Base-by-base conservation (phyloP, 2,888 invertebrate genomes). In the Protodeltote pygarga region DNA sequence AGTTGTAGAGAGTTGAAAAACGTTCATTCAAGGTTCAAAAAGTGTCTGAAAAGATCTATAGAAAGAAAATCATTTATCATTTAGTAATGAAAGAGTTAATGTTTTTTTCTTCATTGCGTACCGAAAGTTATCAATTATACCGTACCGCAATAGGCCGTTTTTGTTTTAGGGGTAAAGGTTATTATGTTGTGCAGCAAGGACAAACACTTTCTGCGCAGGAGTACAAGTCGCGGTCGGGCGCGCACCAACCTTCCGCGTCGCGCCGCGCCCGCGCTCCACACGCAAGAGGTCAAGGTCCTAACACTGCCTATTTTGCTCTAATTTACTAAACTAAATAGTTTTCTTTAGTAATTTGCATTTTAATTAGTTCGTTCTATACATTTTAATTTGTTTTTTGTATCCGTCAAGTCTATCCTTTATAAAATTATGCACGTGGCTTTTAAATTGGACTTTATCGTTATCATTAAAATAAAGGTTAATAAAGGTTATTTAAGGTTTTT, bases 171-270 rank as follows among this genome's bases (percentile, higher is more conserved):
- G 86, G 66, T 75, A 87, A 83, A 81, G 83, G 82, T 77, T 73
- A 77, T 53, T n/a, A 52, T 67, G 75, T 74, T 76, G 74, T 76
- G 64, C 62, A 69, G 67, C 89, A 91, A 92, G 90, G 90, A 89
- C 91, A 86, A 78, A 81, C 85, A 79, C 85, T 89, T 89, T 90
- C 89, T 89, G 87, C 88, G 89, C 88, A 87, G 87, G 88, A 84
- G 80, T 78, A 55, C 75, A 81, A 77, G 86, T 82, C 79, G 66
- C 84, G 86, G 80, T 83, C 77, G 86, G 76, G 63, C 72, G 86
- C 70, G 47, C 87, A 70, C 79, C 67, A 77, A 75, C 77, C 91
- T 92, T 92, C 91, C 91, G 90, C 85, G 73, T 89, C 79, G 80
- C 74, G 75, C 75, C 73, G 74, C 69, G 71, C 67, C 67, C 64